Percentiles rank a stretch among this genome's conserved stretches.
phyloP scores from a whole-genome alignment of 1,140 invertebrate species.

The Gryon sp. region DNA sequence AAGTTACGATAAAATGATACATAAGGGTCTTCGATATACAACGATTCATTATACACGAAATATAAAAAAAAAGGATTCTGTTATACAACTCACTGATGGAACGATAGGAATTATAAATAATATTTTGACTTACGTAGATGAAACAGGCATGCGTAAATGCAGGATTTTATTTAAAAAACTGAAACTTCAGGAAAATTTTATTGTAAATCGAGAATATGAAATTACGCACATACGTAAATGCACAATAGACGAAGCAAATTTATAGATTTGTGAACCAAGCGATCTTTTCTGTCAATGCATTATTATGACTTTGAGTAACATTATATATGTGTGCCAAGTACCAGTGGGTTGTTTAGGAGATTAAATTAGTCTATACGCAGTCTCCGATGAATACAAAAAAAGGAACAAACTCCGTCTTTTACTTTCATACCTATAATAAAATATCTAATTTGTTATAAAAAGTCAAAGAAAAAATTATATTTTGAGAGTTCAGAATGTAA shows the following conservation, averaged over 20 bases:
- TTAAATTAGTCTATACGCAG: too few species aligned
- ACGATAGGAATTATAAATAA: neutral
- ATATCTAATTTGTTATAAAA: too few species aligned
- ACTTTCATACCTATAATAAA: too few species aligned
- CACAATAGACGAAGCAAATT: neutral
- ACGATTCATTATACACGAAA: neutral
- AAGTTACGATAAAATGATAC: neutral
- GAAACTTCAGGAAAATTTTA: neutral
- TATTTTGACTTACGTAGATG: neutral
- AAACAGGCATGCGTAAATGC: neutral
- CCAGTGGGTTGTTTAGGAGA: too few species aligned
- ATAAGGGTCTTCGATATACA: neutral
- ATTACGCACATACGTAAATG: neutral
- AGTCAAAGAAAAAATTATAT: too few species aligned
- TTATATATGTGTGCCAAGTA: too few species aligned
- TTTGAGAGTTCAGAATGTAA: too few species aligned
- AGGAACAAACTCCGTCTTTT: too few species aligned
- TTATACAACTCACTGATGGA: neutral
- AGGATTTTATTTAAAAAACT: neutral
- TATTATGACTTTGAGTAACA: neutral
- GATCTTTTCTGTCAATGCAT: slow-evolving; percentile 1
- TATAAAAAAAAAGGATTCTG: neutral
- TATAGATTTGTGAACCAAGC: neutral
- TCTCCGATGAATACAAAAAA: too few species aligned
- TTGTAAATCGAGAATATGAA: neutral